phyloP scores from a whole-genome alignment of 2,113 vertebrate genomes.

The Callocephalon fimbriatum region DNA sequence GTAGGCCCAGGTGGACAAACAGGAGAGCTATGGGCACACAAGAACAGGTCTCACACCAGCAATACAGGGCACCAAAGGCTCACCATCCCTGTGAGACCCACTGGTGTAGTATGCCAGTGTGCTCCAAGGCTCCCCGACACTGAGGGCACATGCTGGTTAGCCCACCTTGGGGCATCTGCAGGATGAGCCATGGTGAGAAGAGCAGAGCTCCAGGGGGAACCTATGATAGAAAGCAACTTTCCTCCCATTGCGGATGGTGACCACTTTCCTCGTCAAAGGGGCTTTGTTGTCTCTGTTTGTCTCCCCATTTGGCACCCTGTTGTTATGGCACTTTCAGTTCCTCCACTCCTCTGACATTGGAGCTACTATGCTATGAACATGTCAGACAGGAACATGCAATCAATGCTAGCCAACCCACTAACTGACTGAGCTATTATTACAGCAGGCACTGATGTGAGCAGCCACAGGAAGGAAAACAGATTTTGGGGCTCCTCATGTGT shows the following conservation, averaged over 20 bases:
- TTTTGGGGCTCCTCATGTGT: not conserved
- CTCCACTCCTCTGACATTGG: not conserved
- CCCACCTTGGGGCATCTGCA: not conserved
- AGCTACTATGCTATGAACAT: not conserved
- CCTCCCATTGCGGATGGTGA: not conserved
- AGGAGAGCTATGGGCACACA: not conserved
- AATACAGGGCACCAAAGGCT: not conserved
- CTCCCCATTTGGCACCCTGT: not conserved
- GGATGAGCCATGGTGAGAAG: not conserved
- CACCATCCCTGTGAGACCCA: not conserved
- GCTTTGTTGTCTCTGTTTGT: not conserved
- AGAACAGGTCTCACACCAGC: not conserved
- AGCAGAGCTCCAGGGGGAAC: not conserved
- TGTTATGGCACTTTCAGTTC: not conserved
- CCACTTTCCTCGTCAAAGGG: not conserved
- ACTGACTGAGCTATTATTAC: not conserved
- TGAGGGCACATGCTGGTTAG: not conserved
- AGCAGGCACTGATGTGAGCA: conserved; percentile 29
- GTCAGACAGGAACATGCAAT: not conserved
- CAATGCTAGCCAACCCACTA: not conserved
- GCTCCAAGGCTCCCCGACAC: not conserved
- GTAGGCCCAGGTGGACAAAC: not conserved
- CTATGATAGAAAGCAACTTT: not conserved
- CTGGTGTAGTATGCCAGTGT: rapidly evolving
- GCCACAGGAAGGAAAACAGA: conserved; percentile 42